Conservation (phyloP, 2,797 vertebrate genomes). For the Holocentrus rufus region DNA sequence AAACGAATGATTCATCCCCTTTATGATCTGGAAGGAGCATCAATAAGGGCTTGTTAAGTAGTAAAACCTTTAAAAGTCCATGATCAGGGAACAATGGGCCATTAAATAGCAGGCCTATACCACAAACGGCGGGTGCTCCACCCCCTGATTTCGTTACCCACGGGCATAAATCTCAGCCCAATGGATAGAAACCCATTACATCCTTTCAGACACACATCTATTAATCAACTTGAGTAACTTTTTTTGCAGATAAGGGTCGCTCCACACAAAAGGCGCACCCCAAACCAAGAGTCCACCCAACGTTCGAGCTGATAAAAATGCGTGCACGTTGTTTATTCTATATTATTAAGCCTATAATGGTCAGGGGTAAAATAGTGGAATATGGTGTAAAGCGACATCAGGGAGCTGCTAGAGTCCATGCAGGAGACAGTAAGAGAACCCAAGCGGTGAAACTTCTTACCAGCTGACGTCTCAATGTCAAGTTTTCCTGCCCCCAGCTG, state of each 20-base stretch:
- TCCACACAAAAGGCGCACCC: constrained; percentile 65
- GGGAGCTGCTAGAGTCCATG: constrained; percentile 26
- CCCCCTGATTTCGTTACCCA: constrained; percentile 73
- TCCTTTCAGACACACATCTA: constrained; percentile 59
- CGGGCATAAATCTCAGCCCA: constrained; percentile 75
- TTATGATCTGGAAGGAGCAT: constrained; percentile 49
- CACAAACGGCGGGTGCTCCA: constrained; percentile 71
- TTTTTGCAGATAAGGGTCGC: constrained; percentile 63
- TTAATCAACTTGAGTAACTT: constrained; percentile 78
- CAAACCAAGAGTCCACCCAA: constrained; percentile 55
- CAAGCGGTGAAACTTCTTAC: constrained; percentile 70
- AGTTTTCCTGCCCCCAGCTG: constrained; percentile 81
- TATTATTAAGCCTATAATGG: constrained; percentile 27
- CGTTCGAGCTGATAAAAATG: constrained; percentile 51
- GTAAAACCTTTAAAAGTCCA: constrained; percentile 68
- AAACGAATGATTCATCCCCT: constrained; percentile 29
- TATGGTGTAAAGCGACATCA: constrained; percentile 7
- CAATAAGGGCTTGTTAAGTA: constrained; percentile 69
- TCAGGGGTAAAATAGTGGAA: constrained; percentile 14
- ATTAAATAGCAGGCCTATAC: constrained; percentile 76
- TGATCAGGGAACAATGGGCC: constrained; percentile 81
- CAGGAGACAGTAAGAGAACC: constrained; percentile 24
- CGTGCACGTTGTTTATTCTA: constrained; percentile 7
- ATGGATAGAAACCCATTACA: constrained; percentile 52
- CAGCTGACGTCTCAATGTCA: constrained; percentile 84